phyloP scores from a whole-genome alignment of 2,797 vertebrate genomes.

The Halcyon smyrnensis region DNA sequence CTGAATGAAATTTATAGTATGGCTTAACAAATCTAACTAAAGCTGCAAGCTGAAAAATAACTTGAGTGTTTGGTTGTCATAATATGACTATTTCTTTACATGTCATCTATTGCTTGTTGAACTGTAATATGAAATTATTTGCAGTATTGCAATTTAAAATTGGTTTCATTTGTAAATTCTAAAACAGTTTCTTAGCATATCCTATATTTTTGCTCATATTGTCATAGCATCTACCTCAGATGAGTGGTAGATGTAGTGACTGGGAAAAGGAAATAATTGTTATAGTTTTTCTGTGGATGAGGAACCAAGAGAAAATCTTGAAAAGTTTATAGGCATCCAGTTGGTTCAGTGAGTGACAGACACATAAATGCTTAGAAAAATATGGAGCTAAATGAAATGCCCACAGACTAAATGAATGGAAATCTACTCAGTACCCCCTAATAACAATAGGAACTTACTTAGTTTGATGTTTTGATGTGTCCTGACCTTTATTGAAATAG shows the following conservation, averaged over 20 bases:
- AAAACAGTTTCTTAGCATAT: background rate
- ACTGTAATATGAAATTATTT: background rate
- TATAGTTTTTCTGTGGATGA: background rate
- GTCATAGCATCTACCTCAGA: background rate
- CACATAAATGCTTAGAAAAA: background rate
- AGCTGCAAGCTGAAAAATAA: background rate
- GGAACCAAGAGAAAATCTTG: background rate
- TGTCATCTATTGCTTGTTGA: background rate
- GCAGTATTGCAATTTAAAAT: background rate
- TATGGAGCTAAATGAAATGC: background rate
- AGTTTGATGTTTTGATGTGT: background rate
- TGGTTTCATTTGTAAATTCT: background rate
- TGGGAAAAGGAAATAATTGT: background rate
- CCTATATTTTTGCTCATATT: background rate
- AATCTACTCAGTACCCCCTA: background rate
- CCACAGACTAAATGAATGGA: background rate
- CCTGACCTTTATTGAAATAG: background rate
- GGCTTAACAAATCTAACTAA: background rate
- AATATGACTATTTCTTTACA: background rate
- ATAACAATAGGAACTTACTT: background rate
- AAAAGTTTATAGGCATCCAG: background rate
- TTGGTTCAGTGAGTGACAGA: background rate
- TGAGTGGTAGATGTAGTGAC: fast-evolving
- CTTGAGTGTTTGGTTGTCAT: background rate
- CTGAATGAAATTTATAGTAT: background rate